phyloP scores from a whole-genome alignment of 2,888 invertebrate genomes.

The Amphipyra berbera region DNA sequence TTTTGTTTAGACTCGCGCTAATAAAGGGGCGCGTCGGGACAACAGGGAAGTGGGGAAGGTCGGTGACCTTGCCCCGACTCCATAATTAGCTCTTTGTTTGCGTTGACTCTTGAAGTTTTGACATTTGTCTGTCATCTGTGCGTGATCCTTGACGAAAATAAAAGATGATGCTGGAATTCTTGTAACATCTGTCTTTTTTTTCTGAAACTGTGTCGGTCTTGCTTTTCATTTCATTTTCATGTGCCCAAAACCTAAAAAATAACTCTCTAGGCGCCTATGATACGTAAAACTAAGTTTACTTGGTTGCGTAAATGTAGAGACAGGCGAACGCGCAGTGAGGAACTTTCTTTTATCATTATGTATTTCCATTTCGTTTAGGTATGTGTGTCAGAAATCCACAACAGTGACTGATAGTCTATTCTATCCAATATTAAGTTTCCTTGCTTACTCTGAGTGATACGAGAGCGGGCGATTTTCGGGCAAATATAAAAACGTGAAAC shows the following conservation, averaged over 20 bases:
- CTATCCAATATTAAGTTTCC: constrained; percentile 20
- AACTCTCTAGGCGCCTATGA: too few relatives aligned
- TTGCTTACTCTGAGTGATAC: neutral
- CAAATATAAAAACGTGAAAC: too few relatives aligned
- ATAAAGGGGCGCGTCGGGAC: constrained; percentile 52
- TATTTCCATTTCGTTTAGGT: constrained; percentile 5
- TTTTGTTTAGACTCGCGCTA: constrained; percentile 40
- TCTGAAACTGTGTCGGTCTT: neutral
- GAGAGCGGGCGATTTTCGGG: too few relatives aligned
- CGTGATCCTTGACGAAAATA: constrained; percentile 1
- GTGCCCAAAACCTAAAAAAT: too few relatives aligned
- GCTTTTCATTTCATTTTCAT: neutral
- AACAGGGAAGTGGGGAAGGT: constrained; percentile 70
- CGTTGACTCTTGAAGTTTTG: constrained; percentile 26
- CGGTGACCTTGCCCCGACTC: constrained; percentile 75
- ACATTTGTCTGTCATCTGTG: constrained; percentile 34
- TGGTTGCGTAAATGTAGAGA: neutral
- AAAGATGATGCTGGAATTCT: constrained; percentile 10
- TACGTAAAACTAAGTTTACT: too few relatives aligned
- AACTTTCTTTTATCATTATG: constrained; percentile 7
- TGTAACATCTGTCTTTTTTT: too few relatives aligned
- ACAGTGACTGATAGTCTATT: constrained; percentile 15
- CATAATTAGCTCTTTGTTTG: constrained; percentile 70
- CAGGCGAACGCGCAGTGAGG: neutral
- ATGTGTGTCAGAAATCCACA: constrained; percentile 7